These are phyloP conservation scores for Leptinotarsa undecemlineata DNA, from an alignment of 1,140 invertebrate genomes.

Conservation along the genomic window DNA sequence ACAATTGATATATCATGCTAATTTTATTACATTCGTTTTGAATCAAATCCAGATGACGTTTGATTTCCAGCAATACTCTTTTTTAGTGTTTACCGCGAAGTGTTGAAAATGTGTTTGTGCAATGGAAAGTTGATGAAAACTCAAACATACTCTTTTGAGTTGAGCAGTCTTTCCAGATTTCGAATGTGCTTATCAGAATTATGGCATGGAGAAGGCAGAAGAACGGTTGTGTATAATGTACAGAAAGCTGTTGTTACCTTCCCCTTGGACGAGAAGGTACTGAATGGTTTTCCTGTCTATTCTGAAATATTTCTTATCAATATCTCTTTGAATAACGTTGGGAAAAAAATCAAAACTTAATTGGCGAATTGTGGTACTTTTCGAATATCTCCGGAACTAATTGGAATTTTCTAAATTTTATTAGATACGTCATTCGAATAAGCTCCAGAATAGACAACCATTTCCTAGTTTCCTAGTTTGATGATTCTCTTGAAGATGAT, in stretches of 20 bases:
- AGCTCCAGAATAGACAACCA: no score
- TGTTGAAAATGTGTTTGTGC: conserved; percentile 25
- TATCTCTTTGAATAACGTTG: no score
- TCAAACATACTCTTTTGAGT: conserved; percentile 9
- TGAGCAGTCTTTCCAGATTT: conserved; percentile 22
- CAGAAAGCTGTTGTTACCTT: conserved; percentile 16
- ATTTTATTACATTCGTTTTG: no score
- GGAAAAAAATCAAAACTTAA: no score
- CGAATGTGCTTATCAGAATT: conserved; percentile 35
- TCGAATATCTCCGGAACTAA: no score
- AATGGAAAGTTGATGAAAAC: conserved; percentile 23
- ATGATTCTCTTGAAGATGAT: no score
- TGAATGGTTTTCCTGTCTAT: not conserved
- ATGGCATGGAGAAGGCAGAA: conserved; percentile 36
- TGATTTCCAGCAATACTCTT: not conserved
- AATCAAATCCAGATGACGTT: no score
- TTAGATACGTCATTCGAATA: no score
- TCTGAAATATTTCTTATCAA: no score
- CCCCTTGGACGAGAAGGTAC: not conserved
- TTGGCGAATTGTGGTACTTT: no score
- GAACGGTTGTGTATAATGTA: conserved; percentile 43
- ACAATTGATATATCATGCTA: not conserved
- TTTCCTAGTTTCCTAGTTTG: no score
- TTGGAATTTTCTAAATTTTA: no score
- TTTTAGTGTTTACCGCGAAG: not conserved